phyloP scores from a whole-genome alignment of 2,888 invertebrate genomes.

The Tachina lurida region DNA sequence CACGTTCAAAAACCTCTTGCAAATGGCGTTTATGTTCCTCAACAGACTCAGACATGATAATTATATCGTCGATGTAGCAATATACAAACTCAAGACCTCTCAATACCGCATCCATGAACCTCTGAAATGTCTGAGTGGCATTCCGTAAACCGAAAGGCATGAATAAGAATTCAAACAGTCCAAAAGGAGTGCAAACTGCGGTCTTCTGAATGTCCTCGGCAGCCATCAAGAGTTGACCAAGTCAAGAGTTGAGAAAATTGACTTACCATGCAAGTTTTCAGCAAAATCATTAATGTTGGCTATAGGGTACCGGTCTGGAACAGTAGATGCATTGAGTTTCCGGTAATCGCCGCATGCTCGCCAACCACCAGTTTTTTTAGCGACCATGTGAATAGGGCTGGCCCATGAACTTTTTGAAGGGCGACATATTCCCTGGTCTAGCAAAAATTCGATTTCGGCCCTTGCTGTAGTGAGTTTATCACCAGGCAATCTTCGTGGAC shows the following conservation, averaged over 20 bases:
- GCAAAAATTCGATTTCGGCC: conserved; percentile 40
- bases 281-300: conserved; percentile 62
- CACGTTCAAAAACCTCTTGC: too few species aligned
- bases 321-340: too few species aligned
- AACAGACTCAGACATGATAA: too few species aligned
- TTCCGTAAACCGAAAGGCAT: conserved; percentile 33
- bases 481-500: conserved; percentile 32
- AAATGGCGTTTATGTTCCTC: too few species aligned
- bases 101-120: too few species aligned
- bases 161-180: conserved; percentile 19
- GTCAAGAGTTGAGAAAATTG: conserved; percentile 66
- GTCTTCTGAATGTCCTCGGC: too few species aligned
- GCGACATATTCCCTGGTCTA: conserved; percentile 39
- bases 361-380: conserved; percentile 46
- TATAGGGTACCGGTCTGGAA: too few species aligned
- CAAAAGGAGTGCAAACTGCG: conserved; percentile 43
- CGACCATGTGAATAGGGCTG: conserved; percentile 53
- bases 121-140: conserved; percentile 67
- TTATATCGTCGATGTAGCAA: too few species aligned
- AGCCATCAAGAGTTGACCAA: conserved; percentile 43
- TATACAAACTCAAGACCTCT: too few species aligned
- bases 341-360: too few species aligned
- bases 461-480: conserved; percentile 48
- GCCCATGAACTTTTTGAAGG: conserved; percentile 52
- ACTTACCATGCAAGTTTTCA: conserved; percentile 60